Evolutionary conservation across 1,140 invertebrate species (phyloP), one percentile per base, ranked within the genome.

Genomic region (Nymphalis io): DNA sequence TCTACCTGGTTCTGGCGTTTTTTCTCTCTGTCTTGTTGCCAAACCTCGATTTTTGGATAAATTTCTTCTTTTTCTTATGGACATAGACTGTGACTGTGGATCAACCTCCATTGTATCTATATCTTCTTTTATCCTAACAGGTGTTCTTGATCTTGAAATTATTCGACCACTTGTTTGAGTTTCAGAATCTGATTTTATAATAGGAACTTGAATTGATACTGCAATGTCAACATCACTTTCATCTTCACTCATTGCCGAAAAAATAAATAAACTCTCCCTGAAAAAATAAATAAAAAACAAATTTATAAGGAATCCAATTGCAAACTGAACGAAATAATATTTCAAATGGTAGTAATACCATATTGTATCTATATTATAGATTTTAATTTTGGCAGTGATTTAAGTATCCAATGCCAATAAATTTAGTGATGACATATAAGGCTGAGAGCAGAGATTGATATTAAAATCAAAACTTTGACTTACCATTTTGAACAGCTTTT

Each of bases 1-100:
- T 75, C 86, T 83, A 57, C 89, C 82, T 3, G 92, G 91, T 77
- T 93, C 92, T 33, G 93, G 93, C n/a, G 93, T 94, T 73, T 93
- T 93, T 74, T 94, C 93, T 65, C 93, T 88, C 51, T 92, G 91
- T 53, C 83, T 88, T n/a, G 86, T 83, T 62, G 77, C 78, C 73
- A 83, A 89, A 66, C 78, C 89, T 87, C 85, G 83, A 55, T 92
- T 93, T 79, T 93, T 93, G 0, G 93, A 92, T 38, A 93, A 85
- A 70, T 91, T 93, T 76, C 93, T 84, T 66, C 93, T 83, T 80
- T 92, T 93, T 65, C 90, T 86, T 39, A 92, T 81, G 20, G 88
- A 90, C 72, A 88, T 91, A 82, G 83, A 83, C 59, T 91, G 81
- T 59, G 85, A 84, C 72, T 93, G 87, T 72, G 88, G 83, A 39